phyloP scores from a whole-genome alignment of 2,113 vertebrate species.

The Bolborhynchus lineola region DNA sequence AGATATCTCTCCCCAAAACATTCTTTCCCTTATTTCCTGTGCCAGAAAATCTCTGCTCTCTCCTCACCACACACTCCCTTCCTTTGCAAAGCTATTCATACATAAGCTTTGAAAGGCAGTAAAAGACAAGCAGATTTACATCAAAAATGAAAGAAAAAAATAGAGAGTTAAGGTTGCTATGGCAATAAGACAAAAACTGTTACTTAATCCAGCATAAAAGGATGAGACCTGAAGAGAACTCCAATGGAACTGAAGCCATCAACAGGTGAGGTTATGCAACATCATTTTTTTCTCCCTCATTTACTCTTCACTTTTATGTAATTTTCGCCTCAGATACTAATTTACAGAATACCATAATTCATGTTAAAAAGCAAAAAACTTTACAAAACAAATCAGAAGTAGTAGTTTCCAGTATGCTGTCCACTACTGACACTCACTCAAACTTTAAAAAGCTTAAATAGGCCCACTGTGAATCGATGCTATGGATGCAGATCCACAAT shows the following conservation, averaged over 20 bases:
- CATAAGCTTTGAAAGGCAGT: background rate
- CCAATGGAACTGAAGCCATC: background rate
- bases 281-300: background rate
- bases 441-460: background rate
- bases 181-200: slow-evolving; percentile 31
- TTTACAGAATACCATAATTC: background rate
- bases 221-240: background rate
- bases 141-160: background rate
- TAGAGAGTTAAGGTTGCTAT: slow-evolving; percentile 5
- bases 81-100: background rate
- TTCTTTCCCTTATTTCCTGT: background rate
- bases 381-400: background rate
- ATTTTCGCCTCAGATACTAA: background rate
- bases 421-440: background rate
- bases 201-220: slow-evolving; percentile 30
- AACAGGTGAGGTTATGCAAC: background rate
- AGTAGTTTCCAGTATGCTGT: background rate
- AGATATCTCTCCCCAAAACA: background rate
- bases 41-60: background rate
- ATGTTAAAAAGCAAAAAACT: background rate
- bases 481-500: background rate
- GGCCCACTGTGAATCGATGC: background rate
- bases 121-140: slow-evolving; percentile 37
- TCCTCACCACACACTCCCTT: background rate
- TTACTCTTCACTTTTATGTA: background rate